These are phyloP conservation scores for Littorina saxatilis DNA, from an alignment of 1,140 invertebrate genomes.

Conservation along the genomic window DNA sequence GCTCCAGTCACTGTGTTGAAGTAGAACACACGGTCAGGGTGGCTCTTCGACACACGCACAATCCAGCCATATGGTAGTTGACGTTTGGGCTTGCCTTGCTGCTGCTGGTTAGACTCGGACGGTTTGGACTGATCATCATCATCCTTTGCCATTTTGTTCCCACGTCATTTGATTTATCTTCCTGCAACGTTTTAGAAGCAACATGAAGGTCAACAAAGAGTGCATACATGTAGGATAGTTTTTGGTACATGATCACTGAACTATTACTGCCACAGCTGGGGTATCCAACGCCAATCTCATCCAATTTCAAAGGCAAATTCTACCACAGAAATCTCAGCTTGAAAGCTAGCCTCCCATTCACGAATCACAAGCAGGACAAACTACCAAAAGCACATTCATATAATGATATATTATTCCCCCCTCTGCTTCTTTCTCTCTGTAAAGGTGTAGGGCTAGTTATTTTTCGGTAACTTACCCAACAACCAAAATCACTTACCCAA, in stretches of 20 bases:
- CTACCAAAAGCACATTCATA: too few relatives aligned
- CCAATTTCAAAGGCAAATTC: too few relatives aligned
- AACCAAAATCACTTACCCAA: too few relatives aligned
- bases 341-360: too few relatives aligned
- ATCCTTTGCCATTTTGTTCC: neutral
- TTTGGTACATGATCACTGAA: neutral
- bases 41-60: slow-evolving; percentile 55
- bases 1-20: slow-evolving; percentile 59
- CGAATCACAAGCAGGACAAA: too few relatives aligned
- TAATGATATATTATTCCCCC: too few relatives aligned
- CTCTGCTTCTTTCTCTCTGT: too few relatives aligned
- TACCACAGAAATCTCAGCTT: too few relatives aligned
- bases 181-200: neutral
- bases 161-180: neutral
- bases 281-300: too few relatives aligned
- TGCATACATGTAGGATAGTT: neutral
- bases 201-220: neutral
- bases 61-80: slow-evolving; percentile 63
- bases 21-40: slow-evolving; percentile 63
- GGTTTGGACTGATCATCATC: neutral
- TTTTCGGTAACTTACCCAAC: too few relatives aligned
- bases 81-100: slow-evolving; percentile 35
- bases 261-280: too few relatives aligned
- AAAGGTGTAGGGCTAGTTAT: too few relatives aligned
- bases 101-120: neutral